Evolutionary conservation across 2,797 vertebrate species (phyloP), one percentile per base, ranked within the genome.

Genomic region (Acanthurus lineatus): DNA sequence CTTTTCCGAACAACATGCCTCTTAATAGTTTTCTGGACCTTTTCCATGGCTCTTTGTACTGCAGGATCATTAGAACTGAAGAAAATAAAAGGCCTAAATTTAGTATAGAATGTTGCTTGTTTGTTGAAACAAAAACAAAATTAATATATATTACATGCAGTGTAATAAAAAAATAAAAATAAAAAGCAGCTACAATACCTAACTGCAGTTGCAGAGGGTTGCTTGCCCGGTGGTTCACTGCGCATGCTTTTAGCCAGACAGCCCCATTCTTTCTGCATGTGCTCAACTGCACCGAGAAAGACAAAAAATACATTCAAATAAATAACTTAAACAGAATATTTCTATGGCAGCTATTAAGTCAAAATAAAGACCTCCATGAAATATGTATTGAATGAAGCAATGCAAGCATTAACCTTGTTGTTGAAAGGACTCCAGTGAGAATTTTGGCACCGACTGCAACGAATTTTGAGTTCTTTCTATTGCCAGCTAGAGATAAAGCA

Each of bases 361-460:
- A 12, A 64, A 59, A 69, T 70, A 52, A 49, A 48, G 5, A 68
- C 5, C 11, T 59, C 10, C 2, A 45, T 32, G 0, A 56, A 67
- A 77, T 60, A 44, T 65, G 20, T 22, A 69, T 3, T 14, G 73
- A 71, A 63, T 32, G 1, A 62, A 64, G 45, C n/a, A 52, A 35
- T n/a, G 28, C 4, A 49, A 65, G 1, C 12, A 82, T 89, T 62
- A 70, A 96, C 96, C 93, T 92, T 94, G 92, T 69, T 87, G 88
- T 69, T 95, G 76, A 88, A 95, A 94, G 40, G 76, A 70, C 54
- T 96, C 93, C 69, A 93, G 12, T 64, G 92, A 94, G 40, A 86
- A 53, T 6, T 90, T 92, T 2, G 92, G 86, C 28, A 90, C 82
- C 0, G 91, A 86, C 51, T 77, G 76, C 58, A 96, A 77, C 0